Base-by-base conservation (phyloP, 37 sponge, comb jelly and placozoan species). In the Ephydatia muelleri region DNA sequence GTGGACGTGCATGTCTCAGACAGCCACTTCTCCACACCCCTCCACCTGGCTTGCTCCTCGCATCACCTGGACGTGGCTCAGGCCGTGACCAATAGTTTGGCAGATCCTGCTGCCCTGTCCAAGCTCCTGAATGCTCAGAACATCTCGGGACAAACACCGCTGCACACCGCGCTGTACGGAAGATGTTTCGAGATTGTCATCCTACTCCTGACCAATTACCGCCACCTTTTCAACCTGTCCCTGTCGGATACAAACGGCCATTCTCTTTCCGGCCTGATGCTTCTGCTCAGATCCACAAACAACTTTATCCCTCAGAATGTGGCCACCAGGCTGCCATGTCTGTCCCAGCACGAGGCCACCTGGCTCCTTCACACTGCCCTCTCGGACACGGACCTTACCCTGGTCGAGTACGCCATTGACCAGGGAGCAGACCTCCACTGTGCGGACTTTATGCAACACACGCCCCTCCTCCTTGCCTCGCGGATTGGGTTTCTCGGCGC, bases 401-500 rank as follows among this genome's bases (percentile, higher is more conserved):
- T 48, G 5, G 6, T 87, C 25, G 14, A 23, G 1, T 49, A 21
- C 5, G 57, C 57, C 16, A 26, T 73, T 0, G 38, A n/a, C 28
- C 70, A 78, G 12, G 80, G 80, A 26, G 92, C 92, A 12, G 47
- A 77, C 23, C 38, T 87, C 5, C 37, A 87, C n/a, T 65, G 39
- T 69, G 73, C 84, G 9, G 92, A 91, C 72, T 77, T 48, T 65
- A 84, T 83, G 84, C 88, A 87, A 34, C 88, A 83, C 8, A 69
- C 84, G 35, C 87, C 92, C 3, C 82, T 91, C 14, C 64, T 91
- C 0, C 65, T 83, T 13, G 92, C 92, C 9, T 11, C 81, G 1
- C 83, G 49, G 34, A 74, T 86, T 0, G 92, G 84, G 23, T 64
- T n/a, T 21, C 12, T 82, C 3, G 65, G 68, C 21, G 35, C 75